phyloP scores from a whole-genome alignment of 1,140 invertebrate genomes.

The Argopecten irradians region DNA sequence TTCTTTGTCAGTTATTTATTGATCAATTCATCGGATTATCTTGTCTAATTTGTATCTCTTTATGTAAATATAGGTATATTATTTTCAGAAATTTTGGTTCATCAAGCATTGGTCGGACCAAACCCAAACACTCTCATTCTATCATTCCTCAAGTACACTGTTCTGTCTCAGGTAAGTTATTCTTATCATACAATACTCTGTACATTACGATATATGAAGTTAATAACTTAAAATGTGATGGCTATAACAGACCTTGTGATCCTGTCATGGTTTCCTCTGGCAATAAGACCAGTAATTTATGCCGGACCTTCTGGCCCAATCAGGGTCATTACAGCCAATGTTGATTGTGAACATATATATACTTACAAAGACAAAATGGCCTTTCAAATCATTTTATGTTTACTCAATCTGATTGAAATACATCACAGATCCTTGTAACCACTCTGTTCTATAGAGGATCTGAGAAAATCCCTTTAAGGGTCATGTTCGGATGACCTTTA shows the following conservation, averaged over 20 bases:
- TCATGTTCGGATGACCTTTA: too few species aligned
- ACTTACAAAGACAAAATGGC: too few species aligned
- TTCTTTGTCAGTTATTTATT: background rate
- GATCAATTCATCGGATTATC: conserved; percentile 13
- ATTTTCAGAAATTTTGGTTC: conserved; percentile 87
- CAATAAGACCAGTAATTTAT: background rate
- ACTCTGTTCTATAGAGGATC: too few species aligned
- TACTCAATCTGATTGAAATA: too few species aligned
- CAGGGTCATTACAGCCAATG: background rate
- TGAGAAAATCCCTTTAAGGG: too few species aligned
- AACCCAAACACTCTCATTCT: conserved; percentile 93
- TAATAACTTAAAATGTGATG: too few species aligned
- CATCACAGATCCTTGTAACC: too few species aligned
- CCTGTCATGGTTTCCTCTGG: background rate
- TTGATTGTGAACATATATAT: background rate
- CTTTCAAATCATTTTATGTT: too few species aligned
- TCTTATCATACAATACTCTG: too few species aligned
- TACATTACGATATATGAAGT: too few species aligned
- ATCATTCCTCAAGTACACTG: conserved; percentile 93
- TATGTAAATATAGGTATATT: background rate
- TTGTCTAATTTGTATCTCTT: background rate
- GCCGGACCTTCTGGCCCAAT: background rate
- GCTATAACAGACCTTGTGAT: background rate
- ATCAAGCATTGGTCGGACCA: conserved; percentile 93
- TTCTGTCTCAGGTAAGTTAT: conserved; percentile 85